These are phyloP conservation scores for Cheilosia soror DNA, from an alignment of 2,888 invertebrate species.

Conservation along the genomic window DNA sequence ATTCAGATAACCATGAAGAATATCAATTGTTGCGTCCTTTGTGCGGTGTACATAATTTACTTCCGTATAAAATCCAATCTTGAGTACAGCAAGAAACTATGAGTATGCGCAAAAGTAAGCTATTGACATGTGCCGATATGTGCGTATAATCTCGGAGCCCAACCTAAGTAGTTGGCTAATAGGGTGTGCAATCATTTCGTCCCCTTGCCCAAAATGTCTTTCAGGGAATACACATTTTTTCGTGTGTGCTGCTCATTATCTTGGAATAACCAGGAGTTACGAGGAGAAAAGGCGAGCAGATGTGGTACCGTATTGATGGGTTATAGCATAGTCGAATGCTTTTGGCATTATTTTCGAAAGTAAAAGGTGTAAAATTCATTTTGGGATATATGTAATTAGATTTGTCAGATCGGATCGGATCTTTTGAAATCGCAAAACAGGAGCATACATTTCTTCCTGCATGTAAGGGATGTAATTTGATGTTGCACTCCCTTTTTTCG, in stretches of 20 bases:
- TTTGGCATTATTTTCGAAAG: slow-evolving; percentile 32
- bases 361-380: slow-evolving; percentile 71
- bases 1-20: slow-evolving; percentile 23
- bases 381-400: slow-evolving; percentile 70
- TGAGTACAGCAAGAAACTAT: slow-evolving; percentile 21
- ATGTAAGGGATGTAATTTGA: slow-evolving; percentile 44
- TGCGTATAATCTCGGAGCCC: slow-evolving; percentile 35
- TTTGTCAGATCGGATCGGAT: slow-evolving; percentile 62
- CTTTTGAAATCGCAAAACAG: slow-evolving; percentile 42
- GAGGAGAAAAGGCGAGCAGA: slow-evolving; percentile 43
- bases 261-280: slow-evolving; percentile 49
- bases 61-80: slow-evolving; percentile 65
- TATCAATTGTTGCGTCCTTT: slow-evolving; percentile 63
- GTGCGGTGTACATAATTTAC: slow-evolving; percentile 65
- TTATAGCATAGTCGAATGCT: neutral
- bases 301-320: slow-evolving; percentile 45
- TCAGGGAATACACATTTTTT: slow-evolving; percentile 3
- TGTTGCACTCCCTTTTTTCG: slow-evolving; percentile 31
- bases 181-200: slow-evolving; percentile 60
- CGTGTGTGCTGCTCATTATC: slow-evolving; percentile 44
- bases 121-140: slow-evolving; percentile 73
- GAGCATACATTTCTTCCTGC: slow-evolving; percentile 6
- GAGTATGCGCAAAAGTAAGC: slow-evolving; percentile 67
- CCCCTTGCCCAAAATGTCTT: slow-evolving; percentile 20
- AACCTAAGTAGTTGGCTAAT: slow-evolving; percentile 68